phyloP scores from a whole-genome alignment of 2,113 vertebrate genomes.

The Sarotherodon lohbergeri region DNA sequence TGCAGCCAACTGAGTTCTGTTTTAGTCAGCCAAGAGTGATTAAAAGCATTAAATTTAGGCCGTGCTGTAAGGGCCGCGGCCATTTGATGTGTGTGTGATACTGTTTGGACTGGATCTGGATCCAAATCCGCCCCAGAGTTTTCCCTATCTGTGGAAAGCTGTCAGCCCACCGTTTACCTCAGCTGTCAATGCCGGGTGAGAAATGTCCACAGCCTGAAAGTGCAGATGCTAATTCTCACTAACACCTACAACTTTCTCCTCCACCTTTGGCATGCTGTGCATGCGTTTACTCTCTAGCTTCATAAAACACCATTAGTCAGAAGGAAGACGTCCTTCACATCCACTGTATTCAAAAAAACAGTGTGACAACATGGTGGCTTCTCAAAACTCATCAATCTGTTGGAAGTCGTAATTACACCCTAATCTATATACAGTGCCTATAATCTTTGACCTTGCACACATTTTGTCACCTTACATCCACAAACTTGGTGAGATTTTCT shows the following conservation, averaged over 20 bases:
- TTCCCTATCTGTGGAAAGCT: not conserved
- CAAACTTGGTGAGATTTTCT: not conserved
- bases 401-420: not conserved
- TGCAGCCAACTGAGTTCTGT: not conserved
- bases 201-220: accelerated
- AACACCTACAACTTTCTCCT: not conserved
- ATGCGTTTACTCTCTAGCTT: not conserved
- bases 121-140: not conserved
- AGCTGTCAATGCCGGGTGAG: not conserved
- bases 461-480: not conserved
- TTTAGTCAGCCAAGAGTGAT: not conserved
- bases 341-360: not conserved
- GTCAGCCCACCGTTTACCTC: not conserved
- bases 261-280: not conserved
- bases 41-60: accelerated
- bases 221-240: accelerated
- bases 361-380: not conserved
- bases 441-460: not conserved
- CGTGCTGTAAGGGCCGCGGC: no score
- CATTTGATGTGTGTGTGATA: not conserved
- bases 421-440: not conserved
- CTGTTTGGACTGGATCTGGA: not conserved
- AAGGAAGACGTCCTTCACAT: not conserved
- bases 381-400: not conserved
- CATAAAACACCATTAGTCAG: not conserved